Evolutionary conservation across 2,888 invertebrate species (phyloP).

Genomic region (Sabatieria punctata): DNA sequence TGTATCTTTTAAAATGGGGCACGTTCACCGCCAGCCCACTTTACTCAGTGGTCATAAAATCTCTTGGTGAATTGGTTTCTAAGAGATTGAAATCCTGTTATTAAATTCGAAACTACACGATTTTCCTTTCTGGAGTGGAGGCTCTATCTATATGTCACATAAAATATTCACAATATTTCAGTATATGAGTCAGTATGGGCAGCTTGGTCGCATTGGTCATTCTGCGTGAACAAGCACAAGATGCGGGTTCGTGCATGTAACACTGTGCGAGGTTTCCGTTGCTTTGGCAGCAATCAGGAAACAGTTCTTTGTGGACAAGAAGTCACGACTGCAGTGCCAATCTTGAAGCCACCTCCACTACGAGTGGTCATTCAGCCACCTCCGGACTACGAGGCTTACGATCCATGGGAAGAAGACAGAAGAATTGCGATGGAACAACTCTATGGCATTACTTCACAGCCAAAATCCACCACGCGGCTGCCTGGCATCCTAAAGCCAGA

Average conservation of each 20-base stretch:
- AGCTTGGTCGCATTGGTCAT: constrained; percentile 28
- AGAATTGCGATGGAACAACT: constrained; percentile 24
- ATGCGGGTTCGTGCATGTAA: constrained; percentile 29
- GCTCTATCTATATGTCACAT: too few species aligned
- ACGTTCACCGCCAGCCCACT: too few species aligned
- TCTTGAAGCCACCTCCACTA: neutral
- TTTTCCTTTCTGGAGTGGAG: too few species aligned
- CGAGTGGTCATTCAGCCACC: neutral
- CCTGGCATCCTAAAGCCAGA: too few species aligned
- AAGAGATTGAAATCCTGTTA: too few species aligned
- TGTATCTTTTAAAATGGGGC: too few species aligned
- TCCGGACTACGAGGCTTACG: constrained; percentile 19
- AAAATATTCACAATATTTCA: too few species aligned
- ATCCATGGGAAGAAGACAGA: constrained; percentile 27
- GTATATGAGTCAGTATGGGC: constrained; percentile 29
- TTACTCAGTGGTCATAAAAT: too few species aligned
- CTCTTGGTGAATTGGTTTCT: too few species aligned
- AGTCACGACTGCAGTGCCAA: neutral
- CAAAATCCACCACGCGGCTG: too few species aligned
- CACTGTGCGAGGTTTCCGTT: constrained; percentile 27
- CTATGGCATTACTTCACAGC: too few species aligned
- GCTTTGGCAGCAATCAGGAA: constrained; percentile 23
- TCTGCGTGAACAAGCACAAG: constrained; percentile 21
- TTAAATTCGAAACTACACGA: too few species aligned
- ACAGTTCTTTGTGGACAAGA: constrained; percentile 11